phyloP scores from a whole-genome alignment of 2,797 vertebrate genomes.

The Hozukius guyotensis region DNA sequence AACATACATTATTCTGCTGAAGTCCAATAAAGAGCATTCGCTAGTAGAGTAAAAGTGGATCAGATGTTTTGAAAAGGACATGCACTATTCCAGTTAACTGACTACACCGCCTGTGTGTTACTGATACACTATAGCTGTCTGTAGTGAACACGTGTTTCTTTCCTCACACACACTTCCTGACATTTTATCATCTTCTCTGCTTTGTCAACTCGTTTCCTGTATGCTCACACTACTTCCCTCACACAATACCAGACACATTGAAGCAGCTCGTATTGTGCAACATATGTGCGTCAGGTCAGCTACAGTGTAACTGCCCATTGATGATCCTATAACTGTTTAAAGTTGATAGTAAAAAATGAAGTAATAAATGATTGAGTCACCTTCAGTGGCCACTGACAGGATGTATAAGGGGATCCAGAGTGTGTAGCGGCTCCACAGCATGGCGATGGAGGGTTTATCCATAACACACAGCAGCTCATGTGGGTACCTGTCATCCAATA shows the following conservation, averaged over 20 bases:
- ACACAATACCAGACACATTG: background rate
- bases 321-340: background rate
- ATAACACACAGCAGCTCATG: conserved; percentile 86
- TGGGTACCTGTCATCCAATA: conserved; percentile 84
- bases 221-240: background rate
- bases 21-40: background rate
- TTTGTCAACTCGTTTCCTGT: conserved; percentile 61
- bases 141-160: background rate
- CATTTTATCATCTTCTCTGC: conserved; percentile 19
- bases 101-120: background rate
- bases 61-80: background rate
- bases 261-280: background rate
- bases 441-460: conserved; percentile 77
- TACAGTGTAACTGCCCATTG: background rate
- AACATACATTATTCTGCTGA: background rate
- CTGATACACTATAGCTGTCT: background rate
- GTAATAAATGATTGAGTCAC: conserved; percentile 57
- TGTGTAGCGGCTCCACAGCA: conserved; percentile 90
- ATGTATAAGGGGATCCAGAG: conserved; percentile 88
- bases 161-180: conserved; percentile 56
- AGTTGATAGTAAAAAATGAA: background rate
- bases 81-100: background rate
- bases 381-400: conserved; percentile 89
- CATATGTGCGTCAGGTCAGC: background rate
- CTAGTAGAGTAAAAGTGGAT: background rate